These are phyloP conservation scores for Scomberomorus guttatus DNA, from an alignment of 2,797 vertebrate species.

Conservation along the genomic window DNA sequence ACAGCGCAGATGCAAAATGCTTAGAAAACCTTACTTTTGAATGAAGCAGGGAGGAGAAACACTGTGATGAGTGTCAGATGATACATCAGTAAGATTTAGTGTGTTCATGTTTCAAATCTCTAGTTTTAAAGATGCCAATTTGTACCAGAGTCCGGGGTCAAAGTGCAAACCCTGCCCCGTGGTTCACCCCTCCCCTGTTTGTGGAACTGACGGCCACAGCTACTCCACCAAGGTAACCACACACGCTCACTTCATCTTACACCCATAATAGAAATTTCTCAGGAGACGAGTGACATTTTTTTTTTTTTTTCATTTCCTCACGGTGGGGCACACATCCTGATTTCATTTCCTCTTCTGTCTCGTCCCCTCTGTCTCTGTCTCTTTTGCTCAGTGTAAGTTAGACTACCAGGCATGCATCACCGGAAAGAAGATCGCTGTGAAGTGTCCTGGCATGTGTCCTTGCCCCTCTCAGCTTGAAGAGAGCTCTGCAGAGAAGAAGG, in stretches of 20 bases:
- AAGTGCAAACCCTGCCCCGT: slow-evolving; percentile 93
- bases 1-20: slow-evolving; percentile 15
- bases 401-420: slow-evolving; percentile 96
- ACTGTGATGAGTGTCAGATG: slow-evolving; percentile 16
- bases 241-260: background rate
- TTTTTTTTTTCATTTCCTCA: slow-evolving; percentile 60
- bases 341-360: slow-evolving; percentile 51
- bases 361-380: background rate
- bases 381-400: slow-evolving; percentile 91
- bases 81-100: background rate
- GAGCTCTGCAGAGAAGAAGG: slow-evolving; percentile 88
- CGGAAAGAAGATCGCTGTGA: slow-evolving; percentile 93
- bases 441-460: slow-evolving; percentile 93
- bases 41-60: background rate
- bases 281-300: background rate
- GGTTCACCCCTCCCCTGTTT: slow-evolving; percentile 90
- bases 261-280: slow-evolving; percentile 9
- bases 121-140: slow-evolving; percentile 92
- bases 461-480: slow-evolving; percentile 85
- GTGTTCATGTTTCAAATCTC: slow-evolving; percentile 14
- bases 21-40: slow-evolving; percentile 2
- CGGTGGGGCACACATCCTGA: slow-evolving; percentile 33
- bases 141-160: slow-evolving; percentile 87
- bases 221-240: slow-evolving; percentile 93
- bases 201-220: slow-evolving; percentile 93